Evolutionary conservation across 2,113 vertebrate species (phyloP).

Genomic region (Phalacrocorax aristotelis): DNA sequence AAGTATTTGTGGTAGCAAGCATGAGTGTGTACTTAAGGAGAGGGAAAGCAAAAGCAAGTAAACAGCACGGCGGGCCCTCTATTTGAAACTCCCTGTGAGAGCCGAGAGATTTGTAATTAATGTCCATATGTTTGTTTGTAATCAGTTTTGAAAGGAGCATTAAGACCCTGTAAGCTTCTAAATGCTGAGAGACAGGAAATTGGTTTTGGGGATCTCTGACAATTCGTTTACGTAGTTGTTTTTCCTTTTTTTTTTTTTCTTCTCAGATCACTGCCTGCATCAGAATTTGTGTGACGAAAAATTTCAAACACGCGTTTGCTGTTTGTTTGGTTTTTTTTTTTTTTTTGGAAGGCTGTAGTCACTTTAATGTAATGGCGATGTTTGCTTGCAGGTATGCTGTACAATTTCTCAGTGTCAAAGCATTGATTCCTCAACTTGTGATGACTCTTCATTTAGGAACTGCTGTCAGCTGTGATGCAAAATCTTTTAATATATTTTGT

Average conservation of each 20-base stretch:
- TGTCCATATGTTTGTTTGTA: slow-evolving; percentile 28
- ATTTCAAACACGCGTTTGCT: background rate
- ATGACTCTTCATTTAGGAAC: background rate
- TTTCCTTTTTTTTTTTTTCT: background rate
- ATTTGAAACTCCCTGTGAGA: background rate
- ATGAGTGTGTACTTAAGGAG: background rate
- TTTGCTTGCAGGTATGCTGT: background rate
- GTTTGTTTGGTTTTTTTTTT: too few species aligned
- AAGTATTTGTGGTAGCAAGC: background rate
- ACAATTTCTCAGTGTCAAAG: background rate
- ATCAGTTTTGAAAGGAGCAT: slow-evolving; percentile 29
- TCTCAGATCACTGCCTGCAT: background rate
- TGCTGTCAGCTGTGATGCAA: background rate
- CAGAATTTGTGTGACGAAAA: background rate
- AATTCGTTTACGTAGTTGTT: background rate
- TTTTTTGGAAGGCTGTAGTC: background rate
- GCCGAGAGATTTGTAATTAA: slow-evolving; percentile 41
- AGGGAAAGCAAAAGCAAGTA: slow-evolving; percentile 10
- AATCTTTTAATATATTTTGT: background rate
- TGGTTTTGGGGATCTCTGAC: background rate
- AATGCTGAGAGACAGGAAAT: background rate
- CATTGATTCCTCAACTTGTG: background rate
- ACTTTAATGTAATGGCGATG: background rate
- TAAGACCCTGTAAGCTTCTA: slow-evolving; percentile 17
- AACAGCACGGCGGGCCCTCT: background rate